Conservation (phyloP, 2,113 vertebrate species). For the Nothoprocta perdicaria region DNA sequence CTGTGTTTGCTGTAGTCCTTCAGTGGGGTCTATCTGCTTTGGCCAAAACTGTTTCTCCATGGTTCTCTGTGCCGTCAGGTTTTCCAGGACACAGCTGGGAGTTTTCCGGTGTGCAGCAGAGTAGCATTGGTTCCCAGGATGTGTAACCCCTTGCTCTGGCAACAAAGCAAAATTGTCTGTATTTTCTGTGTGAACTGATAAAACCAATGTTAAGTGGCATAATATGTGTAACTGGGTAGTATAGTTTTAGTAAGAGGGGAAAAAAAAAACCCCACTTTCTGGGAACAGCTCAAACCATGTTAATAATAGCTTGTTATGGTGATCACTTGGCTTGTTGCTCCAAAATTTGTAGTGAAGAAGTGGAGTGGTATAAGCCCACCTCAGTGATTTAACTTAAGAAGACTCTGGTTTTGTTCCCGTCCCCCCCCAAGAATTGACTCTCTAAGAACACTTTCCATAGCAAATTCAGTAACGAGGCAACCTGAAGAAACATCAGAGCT, state of each 20-base stretch:
- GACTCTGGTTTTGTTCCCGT: too few species aligned
- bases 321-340: not conserved
- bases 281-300: not conserved
- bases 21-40: not conserved
- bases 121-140: not conserved
- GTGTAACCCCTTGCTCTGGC: not conserved
- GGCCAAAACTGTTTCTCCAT: not conserved
- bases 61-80: not conserved
- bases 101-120: not conserved
- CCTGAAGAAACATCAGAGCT: not conserved
- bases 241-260: not conserved
- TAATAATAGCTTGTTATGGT: not conserved
- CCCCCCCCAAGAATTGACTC: not conserved
- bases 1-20: not conserved
- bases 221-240: not conserved
- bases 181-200: not conserved
- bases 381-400: not conserved
- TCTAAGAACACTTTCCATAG: not conserved
- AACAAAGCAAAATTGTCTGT: not conserved
- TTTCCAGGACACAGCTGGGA: not conserved
- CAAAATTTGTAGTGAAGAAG: not conserved
- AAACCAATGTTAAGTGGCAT: not conserved
- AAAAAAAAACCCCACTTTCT: not conserved
- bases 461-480: not conserved
- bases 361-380: not conserved